Base-by-base conservation (phyloP, 2,797 vertebrate genomes). In the Poecilia gillii region DNA sequence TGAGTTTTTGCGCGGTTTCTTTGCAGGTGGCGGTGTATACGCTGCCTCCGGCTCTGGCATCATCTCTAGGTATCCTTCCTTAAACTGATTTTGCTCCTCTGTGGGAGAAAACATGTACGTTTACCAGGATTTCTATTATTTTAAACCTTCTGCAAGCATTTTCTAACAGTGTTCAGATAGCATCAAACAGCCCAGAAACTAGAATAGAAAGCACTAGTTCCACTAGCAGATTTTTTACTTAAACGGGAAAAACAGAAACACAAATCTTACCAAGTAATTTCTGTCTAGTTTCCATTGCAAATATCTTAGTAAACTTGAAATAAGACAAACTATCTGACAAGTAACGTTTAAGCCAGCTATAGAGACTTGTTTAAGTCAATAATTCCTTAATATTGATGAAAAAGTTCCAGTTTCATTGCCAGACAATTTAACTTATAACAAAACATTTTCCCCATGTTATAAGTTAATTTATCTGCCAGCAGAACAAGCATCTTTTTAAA, bases 21-120 rank as follows among this genome's bases (percentile, higher is more conserved):
- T 99, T 85, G 97, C 94, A 46, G 98, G 97, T 1, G 98, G 98
- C 43, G 96, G 95, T 3, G 97, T 97, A 55, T 99, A 99, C 0
- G 98, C 97, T 0, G 98, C 97, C 90, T 99, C 98, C 0, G 98
- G 97, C 87, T 99, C 98, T 0, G 96, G 94, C 98, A 97, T 99
- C 95, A 98, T 98, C 90, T 99, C 98, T 7, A 96, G 96, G 95
- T 99, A 99, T 90, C 98, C 97, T 87, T 99, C 97, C 90, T 99
- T 99, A 89, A 99, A 99, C 25, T 97, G 97, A 86, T 97, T 98
- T 74, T 97, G 94, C 83, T 99, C 98, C 85, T 98, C 98, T 99
- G 83, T 76, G 25, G 74, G 25, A 14, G 70, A 12, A 25, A 84
- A 68, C 36, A 31, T 18, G 18, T 2, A 47, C 1, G 8, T 68